Conservation (phyloP, 2,888 invertebrate species). For the Esperia sulphurella region DNA sequence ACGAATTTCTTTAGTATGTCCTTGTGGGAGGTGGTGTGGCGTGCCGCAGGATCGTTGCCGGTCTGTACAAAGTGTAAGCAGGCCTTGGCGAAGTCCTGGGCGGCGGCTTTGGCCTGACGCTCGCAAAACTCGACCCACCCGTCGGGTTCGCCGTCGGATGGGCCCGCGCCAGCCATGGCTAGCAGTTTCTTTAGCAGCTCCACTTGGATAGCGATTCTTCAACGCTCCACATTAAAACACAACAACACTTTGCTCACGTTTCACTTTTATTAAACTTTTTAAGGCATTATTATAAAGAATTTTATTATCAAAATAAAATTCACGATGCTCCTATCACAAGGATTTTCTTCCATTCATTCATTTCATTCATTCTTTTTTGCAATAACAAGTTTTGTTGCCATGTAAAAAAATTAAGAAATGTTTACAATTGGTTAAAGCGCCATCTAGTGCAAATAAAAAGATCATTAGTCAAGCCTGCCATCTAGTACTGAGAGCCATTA, state of each 20-base stretch:
- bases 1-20: slow-evolving; percentile 91
- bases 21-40: slow-evolving; percentile 84
- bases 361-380: slow-evolving; percentile 19
- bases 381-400: slow-evolving; percentile 73
- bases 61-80: slow-evolving; percentile 88
- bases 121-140: slow-evolving; percentile 93
- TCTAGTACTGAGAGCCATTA: too few species aligned
- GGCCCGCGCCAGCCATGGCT: slow-evolving; percentile 76
- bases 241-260: slow-evolving; percentile 21
- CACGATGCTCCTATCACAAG: slow-evolving; percentile 59
- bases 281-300: slow-evolving; percentile 41
- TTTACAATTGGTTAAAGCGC: too few species aligned
- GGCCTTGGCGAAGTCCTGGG: slow-evolving; percentile 92
- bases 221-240: slow-evolving; percentile 41
- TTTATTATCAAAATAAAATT: slow-evolving; percentile 66
- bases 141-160: slow-evolving; percentile 81
- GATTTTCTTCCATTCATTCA: slow-evolving; percentile 35
- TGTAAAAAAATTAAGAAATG: slow-evolving; percentile 20
- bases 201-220: slow-evolving; percentile 58
- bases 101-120: slow-evolving; percentile 90
- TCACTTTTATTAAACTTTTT: slow-evolving; percentile 25
- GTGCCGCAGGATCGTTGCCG: slow-evolving; percentile 81
- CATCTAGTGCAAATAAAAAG: too few species aligned
- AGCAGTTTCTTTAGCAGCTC: slow-evolving; percentile 73
- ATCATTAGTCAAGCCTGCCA: too few species aligned